Base-by-base conservation (phyloP, 2,888 invertebrate species). In the Prosapia bicincta region DNA sequence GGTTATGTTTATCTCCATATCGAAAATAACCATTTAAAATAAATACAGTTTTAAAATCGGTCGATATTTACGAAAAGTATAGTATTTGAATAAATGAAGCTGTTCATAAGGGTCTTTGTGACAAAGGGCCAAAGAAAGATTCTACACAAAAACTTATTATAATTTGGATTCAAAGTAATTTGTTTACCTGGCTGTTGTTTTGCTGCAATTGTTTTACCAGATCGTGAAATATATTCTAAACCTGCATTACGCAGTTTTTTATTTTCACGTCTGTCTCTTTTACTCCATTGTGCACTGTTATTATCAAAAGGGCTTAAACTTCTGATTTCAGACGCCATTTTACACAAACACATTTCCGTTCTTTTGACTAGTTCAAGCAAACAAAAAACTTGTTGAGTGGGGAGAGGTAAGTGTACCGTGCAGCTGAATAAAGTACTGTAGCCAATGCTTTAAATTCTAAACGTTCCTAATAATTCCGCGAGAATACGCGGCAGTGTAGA, bases 181-280 rank as follows among this genome's bases (percentile, higher is more conserved):
- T 30, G 32, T 54, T 76, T 76, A 76, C 76, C 86, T 85, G 86
- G 85, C 76, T 86, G 86, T 83, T 83, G 84, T 82, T 87, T 87
- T 28, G 87, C 87, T 71, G 86, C 86, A 80, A 87, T 85, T 77
- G 86, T 82, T 83, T 86, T 86, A 77, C 87, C 87, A 69, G 86
- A 86, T 78, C 86, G 82, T 76, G 86, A 86, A 80, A 87, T 85
- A 83, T 87, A 87, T 79, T 86, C 86, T 81, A 85, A 81, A 69
- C 87, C 87, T 78, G 85, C 84, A 69, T 78, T 73, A 23, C 77
- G 71, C n/a, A 76, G 66, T 69, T 77, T 72, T 69, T 73, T 78
- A 65, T 78, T 77, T 66, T 77, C 72, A 69, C 66, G 66, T 26
- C 76, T 66, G 15, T 78, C 75, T 66, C 32, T 66, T 69, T 78